Percentiles rank a stretch among this genome's conserved stretches.
Evolutionary conservation across 2,797 vertebrate species (phyloP).

Genomic region (Sebastes melanostomus): DNA sequence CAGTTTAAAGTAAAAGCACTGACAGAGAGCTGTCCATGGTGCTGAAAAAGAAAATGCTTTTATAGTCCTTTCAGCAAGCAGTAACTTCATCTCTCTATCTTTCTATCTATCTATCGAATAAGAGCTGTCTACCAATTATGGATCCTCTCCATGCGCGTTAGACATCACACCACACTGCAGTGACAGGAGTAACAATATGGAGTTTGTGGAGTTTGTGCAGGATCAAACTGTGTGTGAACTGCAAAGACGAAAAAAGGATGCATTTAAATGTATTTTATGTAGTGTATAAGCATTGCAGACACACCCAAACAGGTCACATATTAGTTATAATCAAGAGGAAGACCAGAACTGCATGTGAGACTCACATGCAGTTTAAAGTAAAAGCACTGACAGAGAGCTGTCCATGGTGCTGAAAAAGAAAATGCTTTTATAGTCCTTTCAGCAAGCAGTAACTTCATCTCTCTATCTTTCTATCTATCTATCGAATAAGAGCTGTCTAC

Average conservation of each 20-base stretch:
- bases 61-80: neutral
- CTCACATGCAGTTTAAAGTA: neutral
- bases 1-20: neutral
- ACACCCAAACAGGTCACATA: neutral
- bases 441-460: neutral
- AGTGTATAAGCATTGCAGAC: neutral
- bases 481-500: no score
- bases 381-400: slow-evolving; percentile 43
- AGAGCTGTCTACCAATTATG: no score
- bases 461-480: neutral
- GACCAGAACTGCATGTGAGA: neutral
- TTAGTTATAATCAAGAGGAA: neutral
- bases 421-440: neutral
- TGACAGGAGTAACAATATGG: no score
- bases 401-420: slow-evolving; percentile 73
- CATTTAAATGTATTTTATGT: neutral
- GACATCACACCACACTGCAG: no score
- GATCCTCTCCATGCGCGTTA: no score
- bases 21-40: slow-evolving; percentile 74
- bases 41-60: slow-evolving; percentile 44
- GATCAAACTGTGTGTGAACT: neutral
- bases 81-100: neutral
- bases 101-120: neutral
- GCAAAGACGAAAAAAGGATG: no score
- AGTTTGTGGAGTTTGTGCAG: neutral